Evolutionary conservation across 2,888 invertebrate species (phyloP), one percentile per base, ranked within the genome.

Genomic region (Tipula vernalis): DNA sequence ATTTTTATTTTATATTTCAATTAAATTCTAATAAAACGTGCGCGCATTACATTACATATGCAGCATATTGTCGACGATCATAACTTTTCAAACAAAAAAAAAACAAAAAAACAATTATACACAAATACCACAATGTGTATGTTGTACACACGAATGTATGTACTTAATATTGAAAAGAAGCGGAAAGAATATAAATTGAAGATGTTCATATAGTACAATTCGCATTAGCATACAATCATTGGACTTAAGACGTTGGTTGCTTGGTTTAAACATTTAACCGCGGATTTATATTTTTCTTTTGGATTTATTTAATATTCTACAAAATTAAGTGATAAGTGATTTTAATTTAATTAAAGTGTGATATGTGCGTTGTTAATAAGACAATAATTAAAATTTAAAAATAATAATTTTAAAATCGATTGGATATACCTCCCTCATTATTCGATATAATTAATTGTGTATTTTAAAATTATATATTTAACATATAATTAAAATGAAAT

Each of bases 111-210:
- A 2, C 3, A 2, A 39, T 6, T 0, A 3, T 39, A 71, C 28
- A 71, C 71, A 18, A 28, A 39, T 39, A 71, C 28, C 28, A 28
- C 71, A 28, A 71, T 10, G 71, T 10, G 10, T 71, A 71, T 71
- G 71, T 18, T 28, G 71, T 71, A 28, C 71, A 71, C 28, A 28
- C 28, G 12, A 71, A 28, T 71, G 10, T 71, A 28, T 71, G 28
- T 71, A 71, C 71, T 51, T 71, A 28, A 28, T 28, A 28, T 71
- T 71, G 71, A 28, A 71, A 71, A 84, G 41, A 84, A 36, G 18
- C 41, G 36, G 39, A 84, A 84, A 84, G 84, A 84, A 84, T 84
- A 84, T 84, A 84, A 84, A 84, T 39, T 84, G 84, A 84, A 84
- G 84, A 84, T 41, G 84, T 84, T 84, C 84, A 39, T 84, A 84